Percentiles rank a stretch among this genome's conserved stretches.
These are phyloP conservation scores for Pheosia tremula DNA, from an alignment of 2,888 invertebrate species.

Conservation along the genomic window DNA sequence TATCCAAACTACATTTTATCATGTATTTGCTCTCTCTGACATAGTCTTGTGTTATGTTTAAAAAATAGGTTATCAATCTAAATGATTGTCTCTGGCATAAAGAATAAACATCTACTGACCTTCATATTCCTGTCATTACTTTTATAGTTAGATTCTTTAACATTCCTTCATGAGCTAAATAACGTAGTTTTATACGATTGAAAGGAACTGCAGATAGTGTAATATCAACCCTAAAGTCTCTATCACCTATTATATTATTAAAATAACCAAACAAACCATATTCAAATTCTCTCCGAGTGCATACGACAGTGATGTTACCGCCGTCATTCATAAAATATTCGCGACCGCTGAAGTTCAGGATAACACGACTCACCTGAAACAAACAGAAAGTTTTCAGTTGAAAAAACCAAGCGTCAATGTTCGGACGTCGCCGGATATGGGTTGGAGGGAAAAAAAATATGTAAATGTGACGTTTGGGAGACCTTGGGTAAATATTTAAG, in stretches of 20 bases:
- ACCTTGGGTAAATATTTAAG: not conserved
- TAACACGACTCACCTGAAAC: constrained; percentile 69
- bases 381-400: constrained; percentile 52
- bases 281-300: constrained; percentile 22
- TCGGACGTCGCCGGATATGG: constrained; percentile 45
- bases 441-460: constrained; percentile 45
- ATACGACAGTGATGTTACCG: constrained; percentile 32
- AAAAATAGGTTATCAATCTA: no score
- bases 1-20: no score
- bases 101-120: no score
- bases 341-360: constrained; percentile 40
- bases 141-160: no score
- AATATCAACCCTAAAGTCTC: no score
- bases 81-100: no score
- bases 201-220: no score
- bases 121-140: no score
- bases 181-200: no score
- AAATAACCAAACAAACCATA: constrained; percentile 4
- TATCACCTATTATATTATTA: not conserved
- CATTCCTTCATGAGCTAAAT: no score
- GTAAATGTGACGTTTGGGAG: constrained; percentile 46
- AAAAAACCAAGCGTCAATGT: constrained; percentile 51
- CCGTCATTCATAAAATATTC: constrained; percentile 48
- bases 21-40: no score
- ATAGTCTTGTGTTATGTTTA: no score